Evolutionary conservation across 2,888 invertebrate species (phyloP).

Genomic region (Drosophila infuscata): DNA sequence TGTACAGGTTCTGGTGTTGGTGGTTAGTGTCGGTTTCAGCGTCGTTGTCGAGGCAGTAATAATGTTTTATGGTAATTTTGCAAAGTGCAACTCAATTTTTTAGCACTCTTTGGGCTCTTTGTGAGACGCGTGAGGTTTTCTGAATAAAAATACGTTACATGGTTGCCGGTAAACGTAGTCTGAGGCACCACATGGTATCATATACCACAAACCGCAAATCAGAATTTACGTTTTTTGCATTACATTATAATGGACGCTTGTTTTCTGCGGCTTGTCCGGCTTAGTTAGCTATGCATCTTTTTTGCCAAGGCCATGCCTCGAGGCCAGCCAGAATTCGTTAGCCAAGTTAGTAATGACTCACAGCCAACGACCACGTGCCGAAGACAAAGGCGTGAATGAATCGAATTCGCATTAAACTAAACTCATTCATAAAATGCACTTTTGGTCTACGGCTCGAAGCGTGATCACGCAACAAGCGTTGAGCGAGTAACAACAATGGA

Average conservation of each 20-base stretch:
- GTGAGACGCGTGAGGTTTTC: slow-evolving; percentile 56
- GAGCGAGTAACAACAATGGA: neutral
- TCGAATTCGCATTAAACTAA: neutral
- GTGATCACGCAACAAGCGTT: slow-evolving; percentile 13
- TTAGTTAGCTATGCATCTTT: slow-evolving; percentile 37
- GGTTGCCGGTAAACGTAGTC: slow-evolving; percentile 25
- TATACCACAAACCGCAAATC: slow-evolving; percentile 6
- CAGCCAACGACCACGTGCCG: slow-evolving; percentile 3
- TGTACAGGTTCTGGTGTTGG: slow-evolving; percentile 7
- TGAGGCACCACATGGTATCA: neutral
- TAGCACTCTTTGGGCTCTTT: slow-evolving; percentile 24
- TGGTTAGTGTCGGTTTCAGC: slow-evolving; percentile 19
- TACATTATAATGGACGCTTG: slow-evolving; percentile 13
- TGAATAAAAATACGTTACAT: slow-evolving; percentile 67
- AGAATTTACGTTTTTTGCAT: slow-evolving; percentile 15
- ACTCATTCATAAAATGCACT: slow-evolving; percentile 16
- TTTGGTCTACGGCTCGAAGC: neutral
- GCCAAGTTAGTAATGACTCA: slow-evolving; percentile 30
- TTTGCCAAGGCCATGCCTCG: slow-evolving; percentile 15
- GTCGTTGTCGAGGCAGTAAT: slow-evolving; percentile 45
- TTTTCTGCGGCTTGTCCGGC: slow-evolving; percentile 3
- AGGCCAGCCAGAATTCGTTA: slow-evolving; percentile 19
- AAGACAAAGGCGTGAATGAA: slow-evolving; percentile 13
- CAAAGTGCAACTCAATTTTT: slow-evolving; percentile 68
- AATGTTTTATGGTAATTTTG: slow-evolving; percentile 75